phyloP scores from a whole-genome alignment of 2,888 invertebrate genomes.

The Caenorhabditis sp. region DNA sequence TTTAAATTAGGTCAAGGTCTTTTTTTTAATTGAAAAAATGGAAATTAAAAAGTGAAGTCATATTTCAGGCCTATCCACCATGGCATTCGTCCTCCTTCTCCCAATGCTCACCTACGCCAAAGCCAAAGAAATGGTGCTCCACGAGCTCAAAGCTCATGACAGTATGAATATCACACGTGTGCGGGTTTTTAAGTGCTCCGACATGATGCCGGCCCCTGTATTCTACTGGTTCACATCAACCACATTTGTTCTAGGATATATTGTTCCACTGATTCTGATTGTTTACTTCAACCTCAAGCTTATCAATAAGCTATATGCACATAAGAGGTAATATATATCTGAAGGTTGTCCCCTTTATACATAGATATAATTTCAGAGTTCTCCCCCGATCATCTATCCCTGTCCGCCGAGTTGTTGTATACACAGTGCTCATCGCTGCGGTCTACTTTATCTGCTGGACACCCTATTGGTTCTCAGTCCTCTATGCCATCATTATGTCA shows the following conservation, averaged over 20 bases:
- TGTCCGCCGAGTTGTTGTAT: constrained; percentile 61
- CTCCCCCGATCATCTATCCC: constrained; percentile 64
- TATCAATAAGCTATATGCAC: constrained; percentile 62
- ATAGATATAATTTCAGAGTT: constrained; percentile 41
- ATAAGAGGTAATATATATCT: too few species aligned
- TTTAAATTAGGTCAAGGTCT: too few species aligned
- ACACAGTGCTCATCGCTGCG: constrained; percentile 66
- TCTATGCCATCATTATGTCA: constrained; percentile 64
- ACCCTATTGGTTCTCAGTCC: constrained; percentile 68
- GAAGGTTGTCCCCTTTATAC: too few species aligned
- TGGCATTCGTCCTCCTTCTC: constrained; percentile 63
- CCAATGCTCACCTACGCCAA: constrained; percentile 66
- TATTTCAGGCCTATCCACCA: constrained; percentile 49
- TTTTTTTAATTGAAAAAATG: too few species aligned
- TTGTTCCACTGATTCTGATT: constrained; percentile 66
- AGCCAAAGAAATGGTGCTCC: constrained; percentile 49
- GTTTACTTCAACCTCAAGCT: constrained; percentile 65
- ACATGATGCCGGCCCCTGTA: constrained; percentile 64
- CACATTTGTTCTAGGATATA: constrained; percentile 68
- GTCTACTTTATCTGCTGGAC: constrained; percentile 70
- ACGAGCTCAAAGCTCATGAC: constrained; percentile 45
- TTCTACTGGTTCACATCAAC: constrained; percentile 68
- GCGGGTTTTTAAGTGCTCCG: constrained; percentile 62
- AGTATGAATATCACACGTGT: constrained; percentile 63
- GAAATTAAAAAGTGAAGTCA: background rate